Percentiles rank a stretch among this genome's conserved stretches.
Evolutionary conservation across 2,888 invertebrate genomes (phyloP).

Genomic region (Petrolisthes manimaculis): DNA sequence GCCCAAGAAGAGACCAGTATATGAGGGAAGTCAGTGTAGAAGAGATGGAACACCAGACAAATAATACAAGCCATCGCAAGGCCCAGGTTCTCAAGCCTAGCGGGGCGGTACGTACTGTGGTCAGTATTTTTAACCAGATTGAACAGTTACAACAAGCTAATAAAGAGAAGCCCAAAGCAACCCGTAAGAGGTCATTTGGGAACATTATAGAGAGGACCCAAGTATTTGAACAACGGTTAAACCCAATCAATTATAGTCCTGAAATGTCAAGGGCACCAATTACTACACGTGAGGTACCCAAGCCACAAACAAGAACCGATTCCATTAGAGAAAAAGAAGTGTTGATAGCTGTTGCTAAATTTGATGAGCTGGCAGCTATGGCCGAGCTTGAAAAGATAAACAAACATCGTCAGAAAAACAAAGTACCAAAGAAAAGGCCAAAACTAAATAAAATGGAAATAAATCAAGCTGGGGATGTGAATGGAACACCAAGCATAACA

Average conservation of each 20-base stretch:
- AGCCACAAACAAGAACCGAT: constrained; percentile 10
- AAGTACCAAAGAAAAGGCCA: constrained; percentile 36
- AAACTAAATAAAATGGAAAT: neutral
- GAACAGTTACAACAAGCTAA: constrained; percentile 47
- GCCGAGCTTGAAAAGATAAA: constrained; percentile 63
- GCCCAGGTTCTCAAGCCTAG: constrained; percentile 55
- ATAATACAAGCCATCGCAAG: constrained; percentile 42
- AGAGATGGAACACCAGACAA: neutral
- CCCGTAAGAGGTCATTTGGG: constrained; percentile 30
- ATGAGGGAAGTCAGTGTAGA: neutral
- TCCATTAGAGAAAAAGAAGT: constrained; percentile 57
- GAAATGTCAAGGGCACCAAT: constrained; percentile 24
- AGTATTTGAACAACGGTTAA: constrained; percentile 43
- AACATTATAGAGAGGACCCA: constrained; percentile 32
- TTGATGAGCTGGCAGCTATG: constrained; percentile 64
- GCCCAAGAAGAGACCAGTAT: neutral
- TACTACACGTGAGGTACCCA: constrained; percentile 10
- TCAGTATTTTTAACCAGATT: constrained; percentile 63
- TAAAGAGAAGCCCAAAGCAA: constrained; percentile 42
- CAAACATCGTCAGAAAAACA: constrained; percentile 39
- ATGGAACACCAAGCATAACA: neutral
- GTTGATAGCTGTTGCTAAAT: constrained; percentile 61
- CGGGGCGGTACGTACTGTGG: constrained; percentile 60
- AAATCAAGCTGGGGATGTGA: neutral
- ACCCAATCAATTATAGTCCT: constrained; percentile 29